phyloP scores from a whole-genome alignment of 2,113 vertebrate genomes.

The Protomyctophum bolini region DNA sequence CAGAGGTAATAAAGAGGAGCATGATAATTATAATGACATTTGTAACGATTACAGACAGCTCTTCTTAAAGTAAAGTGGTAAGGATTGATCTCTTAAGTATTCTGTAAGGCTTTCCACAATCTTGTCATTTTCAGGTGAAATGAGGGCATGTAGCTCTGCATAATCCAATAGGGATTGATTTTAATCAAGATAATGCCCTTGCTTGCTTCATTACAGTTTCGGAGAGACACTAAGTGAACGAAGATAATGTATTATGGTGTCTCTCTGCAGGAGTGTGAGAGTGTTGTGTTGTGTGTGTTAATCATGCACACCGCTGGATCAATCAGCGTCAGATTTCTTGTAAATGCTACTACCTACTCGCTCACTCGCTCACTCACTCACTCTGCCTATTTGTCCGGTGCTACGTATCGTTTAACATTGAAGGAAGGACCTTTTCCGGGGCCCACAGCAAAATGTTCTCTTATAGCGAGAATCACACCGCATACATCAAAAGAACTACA shows the following conservation, averaged over 20 bases:
- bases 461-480: too few relatives aligned
- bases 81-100: slow-evolving; percentile 31
- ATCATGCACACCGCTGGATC: too few relatives aligned
- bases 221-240: slow-evolving; percentile 50
- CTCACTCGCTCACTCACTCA: too few relatives aligned
- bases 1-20: not conserved
- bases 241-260: slow-evolving; percentile 46
- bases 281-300: too few relatives aligned
- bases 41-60: not conserved
- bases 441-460: too few relatives aligned
- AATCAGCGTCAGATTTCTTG: too few relatives aligned
- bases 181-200: slow-evolving; percentile 74
- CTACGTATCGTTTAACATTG: too few relatives aligned
- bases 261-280: slow-evolving; percentile 12
- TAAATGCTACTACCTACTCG: too few relatives aligned
- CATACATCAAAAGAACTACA: too few relatives aligned
- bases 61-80: too few relatives aligned
- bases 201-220: slow-evolving; percentile 57
- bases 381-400: too few relatives aligned
- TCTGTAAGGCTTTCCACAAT: not conserved
- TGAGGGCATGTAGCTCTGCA: slow-evolving; percentile 23
- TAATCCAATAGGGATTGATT: slow-evolving; percentile 77
- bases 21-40: not conserved
- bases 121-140: slow-evolving; percentile 15
- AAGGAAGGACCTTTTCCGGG: too few relatives aligned